Base-by-base conservation (phyloP, 2,888 invertebrate genomes). In the Elysia crispata region DNA sequence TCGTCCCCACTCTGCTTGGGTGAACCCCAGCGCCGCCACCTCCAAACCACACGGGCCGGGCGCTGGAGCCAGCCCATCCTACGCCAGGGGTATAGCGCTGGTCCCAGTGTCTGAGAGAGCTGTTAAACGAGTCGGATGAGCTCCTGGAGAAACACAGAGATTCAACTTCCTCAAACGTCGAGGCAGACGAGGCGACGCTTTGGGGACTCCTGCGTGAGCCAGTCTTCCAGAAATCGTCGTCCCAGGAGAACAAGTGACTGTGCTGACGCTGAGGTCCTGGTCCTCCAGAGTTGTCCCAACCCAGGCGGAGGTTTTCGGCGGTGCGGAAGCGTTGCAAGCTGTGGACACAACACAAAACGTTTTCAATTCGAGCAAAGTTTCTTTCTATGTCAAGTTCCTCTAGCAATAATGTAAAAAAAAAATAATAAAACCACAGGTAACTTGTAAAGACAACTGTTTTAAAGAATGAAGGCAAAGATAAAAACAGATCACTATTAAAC, bases 101-200 rank as follows among this genome's bases (percentile, higher is more conserved):
- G 5, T 76, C 76, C 70, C 30, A 72, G 41, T 54, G 76, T 49
- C 81, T 15, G 20, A 33, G 41, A 0, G 80, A 25, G 33, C 75
- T 70, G 49, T 54, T 50, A 30, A 76, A 70, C n/a, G 64, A 67
- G 41, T 84, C 84, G 1, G 79, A 82, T 11, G 82, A 82, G 5
- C 83, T 81, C 50, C 79, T 83, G 28, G 83, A 84, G 20, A 84
- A 57, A 50, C 83, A 81, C 31, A 86, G 69, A 49, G 85, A 86
- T 50, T 86, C 86, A 6, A 85, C 85, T 31, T 86, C 86, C 20
- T 86, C 86, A 75, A 86, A 86, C 6, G 84, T 88, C 77, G 85
- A 83, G 0, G 76, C 62, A 23, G 81, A 82, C 8, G 81, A 81
- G 5, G 70, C 76, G 30, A 80, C 33, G 62, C 82, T 81, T 28